These are phyloP conservation scores for Anarsia innoxiella DNA, from an alignment of 2,888 invertebrate genomes.

Conservation along the genomic window DNA sequence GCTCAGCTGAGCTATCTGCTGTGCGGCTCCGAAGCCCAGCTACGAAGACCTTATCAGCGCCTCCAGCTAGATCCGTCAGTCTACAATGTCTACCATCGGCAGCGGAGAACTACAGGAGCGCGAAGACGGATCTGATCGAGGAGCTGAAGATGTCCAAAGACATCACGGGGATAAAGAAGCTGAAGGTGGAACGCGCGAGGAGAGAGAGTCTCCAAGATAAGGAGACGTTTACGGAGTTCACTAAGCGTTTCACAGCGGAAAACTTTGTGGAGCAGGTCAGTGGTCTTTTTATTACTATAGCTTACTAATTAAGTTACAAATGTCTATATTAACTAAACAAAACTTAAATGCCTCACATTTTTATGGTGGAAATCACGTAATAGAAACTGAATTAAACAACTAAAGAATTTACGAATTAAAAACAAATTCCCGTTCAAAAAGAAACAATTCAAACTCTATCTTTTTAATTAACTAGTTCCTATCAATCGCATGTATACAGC, in stretches of 20 bases:
- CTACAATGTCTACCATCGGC: conserved; percentile 81
- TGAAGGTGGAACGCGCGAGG: conserved; percentile 92
- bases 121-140: conserved; percentile 91
- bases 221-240: conserved; percentile 88
- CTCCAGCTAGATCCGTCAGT: conserved; percentile 79
- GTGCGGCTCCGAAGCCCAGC: conserved; percentile 86
- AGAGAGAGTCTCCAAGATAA: conserved; percentile 89
- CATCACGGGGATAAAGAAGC: conserved; percentile 93
- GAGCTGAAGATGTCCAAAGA: conserved; percentile 95
- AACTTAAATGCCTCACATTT: too few relatives aligned
- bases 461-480: too few relatives aligned
- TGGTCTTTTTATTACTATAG: conserved; percentile 33
- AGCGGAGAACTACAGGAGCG: conserved; percentile 81
- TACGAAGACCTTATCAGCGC: conserved; percentile 87
- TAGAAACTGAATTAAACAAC: too few relatives aligned
- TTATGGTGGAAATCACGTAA: too few relatives aligned
- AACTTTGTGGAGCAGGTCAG: conserved; percentile 93
- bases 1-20: conserved; percentile 89
- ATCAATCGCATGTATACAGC: too few relatives aligned
- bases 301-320: too few relatives aligned
- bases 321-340: too few relatives aligned
- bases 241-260: conserved; percentile 87
- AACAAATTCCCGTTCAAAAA: too few relatives aligned
- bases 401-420: too few relatives aligned
- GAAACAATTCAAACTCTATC: too few relatives aligned